Evolutionary conservation across 2,797 vertebrate species (phyloP), one percentile per base, ranked within the genome.

Genomic region (Syngnathus rostellatus): DNA sequence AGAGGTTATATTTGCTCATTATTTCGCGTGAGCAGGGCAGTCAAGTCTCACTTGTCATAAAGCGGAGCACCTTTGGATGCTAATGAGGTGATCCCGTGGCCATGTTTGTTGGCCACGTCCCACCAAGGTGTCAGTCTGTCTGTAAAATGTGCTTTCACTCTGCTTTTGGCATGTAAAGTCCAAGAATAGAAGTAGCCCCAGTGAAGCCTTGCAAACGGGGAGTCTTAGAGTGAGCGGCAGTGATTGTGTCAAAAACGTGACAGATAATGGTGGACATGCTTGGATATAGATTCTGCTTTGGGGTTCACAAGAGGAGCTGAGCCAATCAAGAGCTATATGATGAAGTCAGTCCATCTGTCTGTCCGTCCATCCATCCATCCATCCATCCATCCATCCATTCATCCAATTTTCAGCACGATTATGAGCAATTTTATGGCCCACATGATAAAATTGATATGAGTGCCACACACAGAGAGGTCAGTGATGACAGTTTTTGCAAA

Each of bases 1-100:
- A 80, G 77, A 80, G 77, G 79, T 83, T 84, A 75, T 81, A 82
- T 86, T 87, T 84, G 77, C 86, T 85, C 81, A 81, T 86, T 89
- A 86, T 86, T 82, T 79, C 80, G 72, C 69, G 72, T 72, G 72
- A 80, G 72, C 57, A 8, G 68, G 62, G 76, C 68, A 73, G 78
- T 70, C 71, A 84, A 76, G 74, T 81, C 78, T 76, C 60, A 71
- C 77, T 85, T 85, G 82, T 87, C 83, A 82, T 68, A 62, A 68
- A 84, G 77, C 75, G 72, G 76, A 81, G 79, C 75, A 31, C 73
- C 81, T 74, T 79, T 71, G 70, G 79, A 87, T 86, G 81, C 79
- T 88, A 88, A 88, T 87, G 85, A 89, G 85, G 79, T 81, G 85
- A 87, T 84, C 75, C 75, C 63, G 61, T 78, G 79, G 78, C 77